Evolutionary conservation across 2,113 vertebrate species (phyloP).

Genomic region (Spilogale gracilis): DNA sequence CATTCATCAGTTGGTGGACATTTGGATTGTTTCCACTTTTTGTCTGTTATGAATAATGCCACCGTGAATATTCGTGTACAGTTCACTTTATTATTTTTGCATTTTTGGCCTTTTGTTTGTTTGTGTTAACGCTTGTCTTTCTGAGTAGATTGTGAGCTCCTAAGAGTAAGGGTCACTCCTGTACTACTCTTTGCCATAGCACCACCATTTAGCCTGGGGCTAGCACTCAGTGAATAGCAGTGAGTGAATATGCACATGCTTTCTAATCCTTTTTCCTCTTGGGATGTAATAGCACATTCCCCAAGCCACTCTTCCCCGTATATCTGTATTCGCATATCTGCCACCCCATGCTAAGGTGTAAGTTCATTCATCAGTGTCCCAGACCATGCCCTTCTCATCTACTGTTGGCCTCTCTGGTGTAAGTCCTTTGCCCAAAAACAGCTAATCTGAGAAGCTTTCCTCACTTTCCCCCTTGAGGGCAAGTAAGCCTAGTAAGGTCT

Average conservation of each 20-base stretch:
- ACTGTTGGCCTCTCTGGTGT: not conserved
- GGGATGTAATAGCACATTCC: not conserved
- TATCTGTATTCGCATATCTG: not conserved
- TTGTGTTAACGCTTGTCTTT: not conserved
- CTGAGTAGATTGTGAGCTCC: slow-evolving; percentile 31
- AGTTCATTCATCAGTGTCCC: not conserved
- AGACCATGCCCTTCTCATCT: not conserved
- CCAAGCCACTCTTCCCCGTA: not conserved
- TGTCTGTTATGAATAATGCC: not conserved
- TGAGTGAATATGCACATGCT: slow-evolving; percentile 23
- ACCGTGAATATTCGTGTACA: slow-evolving; percentile 5
- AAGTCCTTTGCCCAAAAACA: slow-evolving; percentile 13
- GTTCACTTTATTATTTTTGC: slow-evolving; percentile 38
- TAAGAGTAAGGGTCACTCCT: slow-evolving; percentile 25
- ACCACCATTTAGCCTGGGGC: not conserved
- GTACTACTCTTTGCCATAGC: not conserved
- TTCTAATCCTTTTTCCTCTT: slow-evolving; percentile 6
- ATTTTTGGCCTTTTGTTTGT: not conserved
- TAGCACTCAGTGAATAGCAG: slow-evolving; percentile 8
- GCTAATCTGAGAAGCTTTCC: slow-evolving; percentile 22
- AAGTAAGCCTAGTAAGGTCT: not conserved
- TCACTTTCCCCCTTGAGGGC: not conserved
- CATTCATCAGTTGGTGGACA: not conserved
- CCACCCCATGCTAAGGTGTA: not conserved
- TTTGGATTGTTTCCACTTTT: slow-evolving; percentile 28